Percentiles rank a stretch among this genome's conserved stretches.
Evolutionary conservation across 2,888 invertebrate genomes (phyloP).

Genomic region (Trichacis sp.): DNA sequence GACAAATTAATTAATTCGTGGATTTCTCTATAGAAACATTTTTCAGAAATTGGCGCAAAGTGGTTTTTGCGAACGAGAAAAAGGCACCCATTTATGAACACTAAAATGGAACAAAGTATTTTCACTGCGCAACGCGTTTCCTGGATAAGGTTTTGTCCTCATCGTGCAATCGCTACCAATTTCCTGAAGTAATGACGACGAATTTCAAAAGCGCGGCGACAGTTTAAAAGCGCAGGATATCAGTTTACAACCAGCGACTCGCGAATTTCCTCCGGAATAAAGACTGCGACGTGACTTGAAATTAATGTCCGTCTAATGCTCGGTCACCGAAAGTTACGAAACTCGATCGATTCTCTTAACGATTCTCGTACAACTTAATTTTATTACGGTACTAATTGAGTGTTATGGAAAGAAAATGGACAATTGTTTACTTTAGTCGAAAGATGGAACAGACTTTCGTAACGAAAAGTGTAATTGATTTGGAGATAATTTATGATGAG

Average conservation of each 20-base stretch:
- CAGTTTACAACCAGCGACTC: constrained; percentile 9
- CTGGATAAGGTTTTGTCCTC: constrained; percentile 19
- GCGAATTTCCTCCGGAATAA: not conserved
- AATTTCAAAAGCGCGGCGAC: not conserved
- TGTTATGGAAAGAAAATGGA: too few species aligned
- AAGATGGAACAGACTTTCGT: too few species aligned
- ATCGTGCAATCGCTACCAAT: constrained; percentile 6
- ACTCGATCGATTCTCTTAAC: not conserved
- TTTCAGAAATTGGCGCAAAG: too few species aligned
- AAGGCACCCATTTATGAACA: too few species aligned
- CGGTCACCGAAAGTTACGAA: not conserved
- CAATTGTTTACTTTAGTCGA: too few species aligned
- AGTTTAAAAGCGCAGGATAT: constrained; percentile 8
- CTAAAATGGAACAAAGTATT: constrained; percentile 18
- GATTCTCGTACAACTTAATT: too few species aligned
- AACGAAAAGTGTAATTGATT: too few species aligned
- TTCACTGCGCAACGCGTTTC: constrained; percentile 23
- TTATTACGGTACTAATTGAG: too few species aligned
- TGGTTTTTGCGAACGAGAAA: too few species aligned
- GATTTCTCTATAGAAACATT: not conserved
- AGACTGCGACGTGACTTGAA: constrained; percentile 2
- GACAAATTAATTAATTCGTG: not conserved
- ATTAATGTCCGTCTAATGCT: not conserved
- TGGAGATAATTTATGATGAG: too few species aligned
- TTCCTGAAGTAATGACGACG: constrained; percentile 6